Evolutionary conservation across 2,113 vertebrate genomes (phyloP).

Genomic region (Regulus satrapa): DNA sequence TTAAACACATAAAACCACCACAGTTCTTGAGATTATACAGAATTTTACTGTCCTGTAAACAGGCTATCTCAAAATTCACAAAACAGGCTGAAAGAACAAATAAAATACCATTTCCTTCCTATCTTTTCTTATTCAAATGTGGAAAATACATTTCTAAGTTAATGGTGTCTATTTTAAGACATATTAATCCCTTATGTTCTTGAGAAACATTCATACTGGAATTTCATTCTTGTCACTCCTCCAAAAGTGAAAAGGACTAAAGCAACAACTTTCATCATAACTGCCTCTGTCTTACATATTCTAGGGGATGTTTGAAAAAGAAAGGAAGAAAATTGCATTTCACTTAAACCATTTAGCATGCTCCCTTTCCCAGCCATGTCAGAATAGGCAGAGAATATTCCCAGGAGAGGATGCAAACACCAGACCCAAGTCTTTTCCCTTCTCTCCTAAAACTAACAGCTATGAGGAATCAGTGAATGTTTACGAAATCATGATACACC

Average conservation of each 20-base stretch:
- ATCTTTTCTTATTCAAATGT: neutral
- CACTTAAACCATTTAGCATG: neutral
- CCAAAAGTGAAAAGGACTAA: neutral
- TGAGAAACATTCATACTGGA: neutral
- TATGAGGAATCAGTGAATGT: neutral
- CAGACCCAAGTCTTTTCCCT: neutral
- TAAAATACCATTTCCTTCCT: neutral
- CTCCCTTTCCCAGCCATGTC: neutral
- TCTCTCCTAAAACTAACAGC: neutral
- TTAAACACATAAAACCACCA: neutral
- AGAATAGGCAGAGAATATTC: neutral
- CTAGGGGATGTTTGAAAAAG: neutral
- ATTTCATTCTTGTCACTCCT: conserved; percentile 1
- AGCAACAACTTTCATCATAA: neutral
- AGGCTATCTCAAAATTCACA: neutral
- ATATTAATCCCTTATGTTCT: neutral
- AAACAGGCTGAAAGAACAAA: neutral
- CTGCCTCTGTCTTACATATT: neutral
- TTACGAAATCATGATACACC: neutral
- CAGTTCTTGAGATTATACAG: neutral
- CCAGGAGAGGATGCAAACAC: neutral
- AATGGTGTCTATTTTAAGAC: neutral
- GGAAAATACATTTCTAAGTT: neutral
- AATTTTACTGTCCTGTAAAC: neutral
- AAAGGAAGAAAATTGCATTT: neutral